Percentiles rank a stretch among this genome's conserved stretches.
phyloP scores from a whole-genome alignment of 2,113 vertebrate genomes.

The Notarius quadriscutis region DNA sequence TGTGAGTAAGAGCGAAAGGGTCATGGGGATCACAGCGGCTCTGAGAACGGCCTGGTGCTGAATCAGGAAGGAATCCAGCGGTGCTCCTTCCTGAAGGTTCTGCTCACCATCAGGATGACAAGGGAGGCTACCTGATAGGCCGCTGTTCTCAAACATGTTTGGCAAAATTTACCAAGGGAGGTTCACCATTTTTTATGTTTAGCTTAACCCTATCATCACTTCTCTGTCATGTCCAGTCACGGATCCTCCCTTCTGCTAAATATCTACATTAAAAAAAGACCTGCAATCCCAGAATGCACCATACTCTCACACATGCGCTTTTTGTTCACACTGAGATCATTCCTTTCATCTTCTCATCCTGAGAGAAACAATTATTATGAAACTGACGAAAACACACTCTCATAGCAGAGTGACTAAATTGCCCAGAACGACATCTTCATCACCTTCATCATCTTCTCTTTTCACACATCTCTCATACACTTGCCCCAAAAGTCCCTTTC shows the following conservation, averaged over 20 bases:
- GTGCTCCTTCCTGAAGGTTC: slow-evolving; percentile 16
- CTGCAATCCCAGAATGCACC: neutral
- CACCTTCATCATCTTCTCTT: slow-evolving; percentile 5
- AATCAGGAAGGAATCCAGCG: neutral
- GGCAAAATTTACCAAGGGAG: neutral
- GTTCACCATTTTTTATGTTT: slow-evolving; percentile 32
- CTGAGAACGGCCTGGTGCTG: slow-evolving; percentile 23
- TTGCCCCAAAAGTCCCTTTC: slow-evolving; percentile 44
- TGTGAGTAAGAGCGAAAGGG: slow-evolving; percentile 25
- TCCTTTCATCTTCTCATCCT: neutral
- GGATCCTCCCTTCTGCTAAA: slow-evolving; percentile 14
- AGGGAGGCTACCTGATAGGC: slow-evolving; percentile 1
- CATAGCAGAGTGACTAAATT: slow-evolving; percentile 21
- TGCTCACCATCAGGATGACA: slow-evolving; percentile 34
- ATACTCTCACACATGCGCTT: neutral
- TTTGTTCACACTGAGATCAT: neutral
- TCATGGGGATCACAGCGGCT: neutral
- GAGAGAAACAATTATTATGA: slow-evolving; percentile 32
- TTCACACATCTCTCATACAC: slow-evolving; percentile 28
- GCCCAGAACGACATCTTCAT: slow-evolving; percentile 32
- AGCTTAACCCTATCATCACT: slow-evolving; percentile 27
- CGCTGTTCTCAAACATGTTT: neutral
- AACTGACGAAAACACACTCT: slow-evolving; percentile 8
- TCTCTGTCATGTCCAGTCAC: neutral
- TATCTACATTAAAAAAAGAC: neutral